These are phyloP conservation scores for Ophonus ardosiacus DNA, from an alignment of 2,888 invertebrate genomes.

Conservation along the genomic window DNA sequence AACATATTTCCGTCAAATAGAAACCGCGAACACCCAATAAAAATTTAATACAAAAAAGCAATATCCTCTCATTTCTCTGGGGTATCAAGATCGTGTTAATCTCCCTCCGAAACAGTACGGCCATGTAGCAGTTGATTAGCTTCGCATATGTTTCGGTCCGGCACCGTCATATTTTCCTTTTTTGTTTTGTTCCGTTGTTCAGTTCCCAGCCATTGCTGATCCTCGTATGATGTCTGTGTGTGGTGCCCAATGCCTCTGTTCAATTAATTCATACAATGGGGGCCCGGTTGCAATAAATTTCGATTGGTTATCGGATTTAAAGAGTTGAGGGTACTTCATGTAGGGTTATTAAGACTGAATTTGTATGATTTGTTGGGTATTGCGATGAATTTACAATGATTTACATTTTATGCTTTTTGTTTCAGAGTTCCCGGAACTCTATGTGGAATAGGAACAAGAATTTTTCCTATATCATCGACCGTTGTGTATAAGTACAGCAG, in stretches of 20 bases:
- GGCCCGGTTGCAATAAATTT: conserved; percentile 33
- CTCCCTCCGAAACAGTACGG: conserved; percentile 18
- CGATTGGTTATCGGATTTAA: conserved; percentile 40
- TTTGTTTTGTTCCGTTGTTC: conserved; percentile 11
- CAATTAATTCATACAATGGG: conserved; percentile 34
- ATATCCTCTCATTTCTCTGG: conserved; percentile 13
- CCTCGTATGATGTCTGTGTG: conserved; percentile 14
- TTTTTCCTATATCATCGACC: too few relatives aligned
- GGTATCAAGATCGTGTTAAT: conserved; percentile 29
- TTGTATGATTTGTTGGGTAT: neutral
- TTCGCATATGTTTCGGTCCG: conserved; percentile 27
- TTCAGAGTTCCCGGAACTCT: too few relatives aligned
- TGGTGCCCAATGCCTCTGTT: conserved; percentile 11
- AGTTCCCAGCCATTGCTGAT: conserved; percentile 13
- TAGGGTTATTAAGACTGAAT: conserved; percentile 1
- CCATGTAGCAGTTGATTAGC: conserved; percentile 49
- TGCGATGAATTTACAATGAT: neutral
- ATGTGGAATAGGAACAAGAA: too few relatives aligned
- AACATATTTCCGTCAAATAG: neutral
- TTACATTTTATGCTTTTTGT: too few relatives aligned
- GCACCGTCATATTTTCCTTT: conserved; percentile 29
- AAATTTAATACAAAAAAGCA: conserved; percentile 11
- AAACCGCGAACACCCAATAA: neutral
- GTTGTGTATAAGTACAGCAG: too few relatives aligned
- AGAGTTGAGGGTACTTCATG: neutral